These are phyloP conservation scores for Microctonus aethiopoides DNA, from an alignment of 2,888 invertebrate genomes.

Conservation along the genomic window DNA sequence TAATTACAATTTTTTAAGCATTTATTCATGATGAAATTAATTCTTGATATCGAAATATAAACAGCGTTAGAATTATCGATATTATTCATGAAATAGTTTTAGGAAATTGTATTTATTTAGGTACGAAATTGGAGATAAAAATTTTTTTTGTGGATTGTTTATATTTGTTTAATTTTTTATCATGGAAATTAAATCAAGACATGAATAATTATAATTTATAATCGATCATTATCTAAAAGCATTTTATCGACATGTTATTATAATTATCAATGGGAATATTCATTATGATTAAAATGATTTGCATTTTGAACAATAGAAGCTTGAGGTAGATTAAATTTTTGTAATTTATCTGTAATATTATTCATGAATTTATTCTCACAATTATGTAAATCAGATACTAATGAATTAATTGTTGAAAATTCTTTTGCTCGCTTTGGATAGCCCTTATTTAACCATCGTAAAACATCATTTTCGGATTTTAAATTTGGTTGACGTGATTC, in stretches of 20 bases:
- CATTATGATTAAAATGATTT: conserved; percentile 2
- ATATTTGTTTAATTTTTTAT: neutral
- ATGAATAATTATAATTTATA: neutral
- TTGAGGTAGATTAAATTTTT: neutral
- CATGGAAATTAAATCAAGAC: neutral
- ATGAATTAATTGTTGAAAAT: conserved; percentile 43
- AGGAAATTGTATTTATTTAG: too few species aligned
- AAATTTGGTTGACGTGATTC: conserved; percentile 48
- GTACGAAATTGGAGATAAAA: too few species aligned
- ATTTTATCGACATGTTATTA: neutral
- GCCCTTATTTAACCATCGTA: conserved; percentile 52
- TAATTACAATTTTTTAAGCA: too few species aligned
- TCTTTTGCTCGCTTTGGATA: conserved; percentile 47
- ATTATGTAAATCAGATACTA: conserved; percentile 44
- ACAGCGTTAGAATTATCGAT: too few species aligned
- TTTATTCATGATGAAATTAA: too few species aligned
- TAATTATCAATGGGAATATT: neutral
- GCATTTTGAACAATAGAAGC: neutral
- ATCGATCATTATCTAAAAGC: neutral
- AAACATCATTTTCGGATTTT: conserved; percentile 46
- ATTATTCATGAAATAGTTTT: too few species aligned
- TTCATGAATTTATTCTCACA: conserved; percentile 44
- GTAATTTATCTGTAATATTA: neutral
- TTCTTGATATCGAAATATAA: too few species aligned
- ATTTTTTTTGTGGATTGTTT: too few species aligned